Base-by-base conservation (phyloP, 2,797 vertebrate genomes). In the Xenopus petersii region DNA sequence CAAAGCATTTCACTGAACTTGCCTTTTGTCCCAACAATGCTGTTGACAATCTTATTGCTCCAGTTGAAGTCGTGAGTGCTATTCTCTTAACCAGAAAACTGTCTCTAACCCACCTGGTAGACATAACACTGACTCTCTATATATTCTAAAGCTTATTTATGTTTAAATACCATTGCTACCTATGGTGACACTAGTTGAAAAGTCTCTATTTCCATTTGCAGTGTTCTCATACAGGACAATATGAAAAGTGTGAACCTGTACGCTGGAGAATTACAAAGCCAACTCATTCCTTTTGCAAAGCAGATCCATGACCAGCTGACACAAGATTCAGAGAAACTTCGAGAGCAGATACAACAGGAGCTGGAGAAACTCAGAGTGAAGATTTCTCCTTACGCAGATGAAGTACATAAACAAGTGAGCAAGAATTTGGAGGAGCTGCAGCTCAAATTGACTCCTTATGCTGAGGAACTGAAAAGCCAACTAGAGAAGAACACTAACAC, bases 351-450 rank as follows among this genome's bases (percentile, higher is more conserved):
- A 66, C 8, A 0, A 0, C 10, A 0, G 0, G 95, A 96, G 73
- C 30, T 97, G 0, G 83, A 84, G 0, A 51, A 82, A 0, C 87
- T 98, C 79, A 89, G 73, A 3, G 5, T 24, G 0, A 78, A 85
- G 1, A 24, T 95, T 8, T 86, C 83, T 12, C 93, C 94, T 78
- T 87, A 85, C 0, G 80, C 86, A 0, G 64, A 16, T 0, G 70
- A 89, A 0, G 89, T 97, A 80, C 88, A 79, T 62, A 74, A 80
- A 9, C 87, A 91, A 61, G 10, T 99, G 1, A 60, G 81, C 0
- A 84, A 82, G n/a, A 92, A 92, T 71, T 0, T 94, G 0, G 80
- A 81, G 0, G 80, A 91, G 2, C 91, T 97, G 87, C 85, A 83
- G 3, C 0, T 0, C 1, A 79, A 73, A 82, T 15, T 98, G 62